Evolutionary conservation across 2,888 invertebrate species (phyloP), one percentile per base, ranked within the genome.

Genomic region (Balanococcus diminutus): DNA sequence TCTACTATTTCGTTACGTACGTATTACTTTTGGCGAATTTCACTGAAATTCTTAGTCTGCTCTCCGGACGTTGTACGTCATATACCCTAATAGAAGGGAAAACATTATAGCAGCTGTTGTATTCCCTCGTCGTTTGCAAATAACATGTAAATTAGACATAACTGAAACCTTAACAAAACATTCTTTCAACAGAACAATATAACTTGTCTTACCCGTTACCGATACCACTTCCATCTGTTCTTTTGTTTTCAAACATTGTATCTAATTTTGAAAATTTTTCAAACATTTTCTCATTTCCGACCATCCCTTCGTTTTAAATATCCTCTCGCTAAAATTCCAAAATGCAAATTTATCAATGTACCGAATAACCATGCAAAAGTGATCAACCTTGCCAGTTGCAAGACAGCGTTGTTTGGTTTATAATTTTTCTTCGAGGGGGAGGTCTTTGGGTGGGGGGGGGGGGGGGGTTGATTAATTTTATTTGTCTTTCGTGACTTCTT

Each of bases 21-120:
- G 75, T 75, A 75, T 75, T 75, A 75, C 75, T 75, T 75, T 75
- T 75, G 75, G 75, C 75, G 75, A 75, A 75, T 75, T 75, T 75
- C 22, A n/a, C n/a, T 9, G 75, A 75, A 75, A 75, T 75, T 75
- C 75, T 75, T 75, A 75, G 75, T 75, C 75, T 75, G 75, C 75
- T 75, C 75, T 75, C 75, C 75, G 75, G 75, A 75, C 75, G 75
- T 75, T 75, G 75, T 75, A 32, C 75, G 75, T 75, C 75, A 75
- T 75, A 75, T n/a, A 32, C 75, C 75, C 75, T 75, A 75, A 75
- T 75, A 75, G 75, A 75, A 75, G 75, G 75, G 75, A 75, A 75
- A 75, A 75, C 75, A 75, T 75, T 75, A 75, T 28, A 75, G 75
- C 75, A 75, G 75, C 75, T 75, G 75, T 75, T 75, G 75, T 75